Conservation (phyloP, 1,140 invertebrate species). For the Drosophila repletoides region DNA sequence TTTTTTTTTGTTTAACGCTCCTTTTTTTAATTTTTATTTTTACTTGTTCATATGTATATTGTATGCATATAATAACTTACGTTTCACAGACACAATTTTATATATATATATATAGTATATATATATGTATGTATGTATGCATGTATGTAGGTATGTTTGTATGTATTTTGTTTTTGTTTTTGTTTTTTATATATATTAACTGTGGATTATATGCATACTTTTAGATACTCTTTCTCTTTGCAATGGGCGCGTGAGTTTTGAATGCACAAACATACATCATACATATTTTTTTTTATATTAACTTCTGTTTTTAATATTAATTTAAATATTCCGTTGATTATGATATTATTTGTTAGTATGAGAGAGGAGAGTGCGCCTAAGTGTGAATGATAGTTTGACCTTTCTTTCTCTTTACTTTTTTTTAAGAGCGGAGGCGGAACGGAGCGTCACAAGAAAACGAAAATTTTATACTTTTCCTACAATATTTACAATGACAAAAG, state of each 20-base stretch:
- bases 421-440: too few relatives aligned
- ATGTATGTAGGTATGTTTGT: constrained; percentile 19
- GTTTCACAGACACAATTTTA: constrained; percentile 73
- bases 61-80: constrained; percentile 64
- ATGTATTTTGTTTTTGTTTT: too few relatives aligned
- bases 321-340: constrained; percentile 34
- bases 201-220: constrained; percentile 52
- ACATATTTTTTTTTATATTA: constrained; percentile 21
- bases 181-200: too few relatives aligned
- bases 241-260: constrained; percentile 59
- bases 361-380: constrained; percentile 55
- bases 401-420: too few relatives aligned
- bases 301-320: constrained; percentile 26
- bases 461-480: constrained; percentile 30
- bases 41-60: constrained; percentile 46
- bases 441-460: constrained; percentile 22
- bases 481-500: constrained; percentile 67
- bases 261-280: constrained; percentile 72
- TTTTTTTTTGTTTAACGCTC: constrained; percentile 33
- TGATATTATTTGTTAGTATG: constrained; percentile 37
- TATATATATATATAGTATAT: constrained; percentile 56
- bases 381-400: constrained; percentile 18
- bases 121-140: constrained; percentile 40
- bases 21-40: constrained; percentile 14
- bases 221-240: constrained; percentile 50